These are phyloP conservation scores for Cygnus atratus DNA, from an alignment of 2,113 vertebrate species.

Conservation along the genomic window DNA sequence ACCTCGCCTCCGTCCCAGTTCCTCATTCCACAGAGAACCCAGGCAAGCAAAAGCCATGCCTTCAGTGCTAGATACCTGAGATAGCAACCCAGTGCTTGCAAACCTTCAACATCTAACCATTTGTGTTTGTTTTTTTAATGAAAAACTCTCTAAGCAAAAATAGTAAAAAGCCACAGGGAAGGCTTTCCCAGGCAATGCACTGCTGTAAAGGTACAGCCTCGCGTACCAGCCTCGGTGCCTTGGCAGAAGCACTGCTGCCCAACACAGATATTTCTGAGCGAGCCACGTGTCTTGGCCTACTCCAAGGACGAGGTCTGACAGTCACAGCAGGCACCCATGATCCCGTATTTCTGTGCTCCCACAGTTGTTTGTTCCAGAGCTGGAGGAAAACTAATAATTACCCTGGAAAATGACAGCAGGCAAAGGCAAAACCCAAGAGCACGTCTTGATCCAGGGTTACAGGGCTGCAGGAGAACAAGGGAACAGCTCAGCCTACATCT, in stretches of 20 bases:
- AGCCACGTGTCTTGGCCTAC: not conserved
- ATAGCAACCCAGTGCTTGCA: rapidly evolving
- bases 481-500: not conserved
- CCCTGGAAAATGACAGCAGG: not conserved
- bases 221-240: not conserved
- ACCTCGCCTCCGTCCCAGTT: not conserved
- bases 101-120: not conserved
- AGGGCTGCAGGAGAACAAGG: not conserved
- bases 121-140: too few relatives aligned
- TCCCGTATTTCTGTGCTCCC: not conserved
- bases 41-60: not conserved
- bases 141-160: too few relatives aligned
- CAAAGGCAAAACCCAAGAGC: not conserved
- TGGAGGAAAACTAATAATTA: not conserved
- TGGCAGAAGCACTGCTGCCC: not conserved
- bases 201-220: not conserved
- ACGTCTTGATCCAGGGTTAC: not conserved
- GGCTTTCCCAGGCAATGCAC: not conserved
- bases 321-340: not conserved
- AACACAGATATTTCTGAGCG: not conserved
- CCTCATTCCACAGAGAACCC: not conserved
- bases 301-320: not conserved
- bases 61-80: not conserved
- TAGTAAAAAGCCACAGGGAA: not conserved
- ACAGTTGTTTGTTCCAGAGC: not conserved